Evolutionary conservation across 1,140 invertebrate genomes (phyloP).

Genomic region (Thaumetopoea pityocampa): DNA sequence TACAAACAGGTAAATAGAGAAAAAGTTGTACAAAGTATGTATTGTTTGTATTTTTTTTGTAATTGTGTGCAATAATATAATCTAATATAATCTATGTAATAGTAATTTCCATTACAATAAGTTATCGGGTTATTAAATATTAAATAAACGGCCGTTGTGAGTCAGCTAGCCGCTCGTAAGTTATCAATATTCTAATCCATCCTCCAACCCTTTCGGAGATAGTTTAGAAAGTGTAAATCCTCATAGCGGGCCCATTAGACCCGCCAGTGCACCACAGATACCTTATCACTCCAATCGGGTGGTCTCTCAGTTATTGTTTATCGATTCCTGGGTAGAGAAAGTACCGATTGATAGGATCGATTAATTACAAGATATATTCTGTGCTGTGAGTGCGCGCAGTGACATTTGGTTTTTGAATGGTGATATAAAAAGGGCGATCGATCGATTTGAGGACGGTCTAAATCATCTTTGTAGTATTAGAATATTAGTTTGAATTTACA

Average conservation of each 20-base stretch:
- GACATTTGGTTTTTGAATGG: conserved; percentile 41
- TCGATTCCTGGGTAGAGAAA: conserved; percentile 57
- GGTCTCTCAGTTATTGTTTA: conserved; percentile 64
- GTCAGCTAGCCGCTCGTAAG: conserved; percentile 13
- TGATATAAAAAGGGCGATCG: not conserved
- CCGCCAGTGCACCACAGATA: conserved; percentile 47
- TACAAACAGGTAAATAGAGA: too few relatives aligned
- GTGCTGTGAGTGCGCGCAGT: conserved; percentile 47
- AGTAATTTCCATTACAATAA: too few relatives aligned
- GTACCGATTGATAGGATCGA: conserved; percentile 60
- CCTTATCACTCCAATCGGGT: conserved; percentile 67
- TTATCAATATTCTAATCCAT: conserved; percentile 66
- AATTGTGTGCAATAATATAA: too few relatives aligned
- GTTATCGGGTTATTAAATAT: too few relatives aligned
- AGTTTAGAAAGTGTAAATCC: conserved; percentile 71
- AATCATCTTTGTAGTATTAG: too few relatives aligned
- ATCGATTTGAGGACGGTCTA: too few relatives aligned
- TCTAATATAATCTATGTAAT: too few relatives aligned
- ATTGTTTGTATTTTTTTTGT: too few relatives aligned
- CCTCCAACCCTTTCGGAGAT: conserved; percentile 50
- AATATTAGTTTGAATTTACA: too few relatives aligned
- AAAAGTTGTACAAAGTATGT: too few relatives aligned
- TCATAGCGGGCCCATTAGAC: conserved; percentile 66
- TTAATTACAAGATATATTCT: conserved; percentile 61
- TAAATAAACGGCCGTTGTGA: not conserved